Evolutionary conservation across 2,888 invertebrate species (phyloP), one percentile per base, ranked within the genome.

Genomic region (Nemurella pictetii): DNA sequence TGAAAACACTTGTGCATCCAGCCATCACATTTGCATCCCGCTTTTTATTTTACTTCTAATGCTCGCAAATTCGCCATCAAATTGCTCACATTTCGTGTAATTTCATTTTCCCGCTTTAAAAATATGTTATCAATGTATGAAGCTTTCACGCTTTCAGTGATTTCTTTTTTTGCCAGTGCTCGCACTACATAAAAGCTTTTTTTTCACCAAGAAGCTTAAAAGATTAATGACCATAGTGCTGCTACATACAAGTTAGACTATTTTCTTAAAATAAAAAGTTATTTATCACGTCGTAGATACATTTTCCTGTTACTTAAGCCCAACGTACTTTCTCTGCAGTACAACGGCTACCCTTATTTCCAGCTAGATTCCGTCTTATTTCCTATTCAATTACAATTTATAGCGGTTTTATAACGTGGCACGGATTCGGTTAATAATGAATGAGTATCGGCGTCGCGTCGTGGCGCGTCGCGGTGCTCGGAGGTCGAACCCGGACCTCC

Each of bases 351-450:
- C 4, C 32, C 9, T 32, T 32, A 9, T 32, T 32, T 32, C 32
- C 32, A 32, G 4, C 32, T 5, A 32, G 32, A 32, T 5, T 32
- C 9, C 55, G 15, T 78, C 29, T 78, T 78, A 78, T 78, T 78
- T 78, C 30, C 30, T n/a, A 29, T 78, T 78, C 78, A 78, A 78
- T 78, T 78, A 78, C 78, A 78, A 78, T 78, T 78, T 78, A 78
- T 78, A 78, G 30, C 28, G 30, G 75, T 25, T 75, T 75, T 27
- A 75, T 30, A 55, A 55, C 3, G 9, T 2, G 55, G 20, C 55
- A 20, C 55, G 55, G 55, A 55, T 55, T 55, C 55, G 55, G 4
- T 55, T 55, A 55, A 15, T 55, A 55, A 55, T 55, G 55, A 55
- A 55, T 20, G 55, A 3, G 55, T 20, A n/a, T n/a, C 5, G 55